Conservation (phyloP, 2,797 vertebrate genomes). For the Chromis chromis region DNA sequence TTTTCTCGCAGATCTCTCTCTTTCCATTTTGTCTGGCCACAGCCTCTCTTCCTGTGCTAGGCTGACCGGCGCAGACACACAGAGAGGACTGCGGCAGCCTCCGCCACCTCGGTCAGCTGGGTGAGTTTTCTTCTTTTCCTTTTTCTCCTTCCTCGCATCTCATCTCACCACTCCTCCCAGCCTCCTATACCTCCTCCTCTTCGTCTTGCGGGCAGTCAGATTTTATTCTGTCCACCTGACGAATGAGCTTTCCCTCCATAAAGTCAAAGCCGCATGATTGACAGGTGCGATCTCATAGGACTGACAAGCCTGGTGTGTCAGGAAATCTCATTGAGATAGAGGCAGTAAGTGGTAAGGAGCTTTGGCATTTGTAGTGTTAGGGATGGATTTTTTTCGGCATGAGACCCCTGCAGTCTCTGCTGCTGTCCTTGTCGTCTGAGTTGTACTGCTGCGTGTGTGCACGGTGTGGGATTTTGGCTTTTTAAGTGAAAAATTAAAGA, state of each 20-base stretch:
- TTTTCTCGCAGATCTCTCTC: conserved; percentile 48
- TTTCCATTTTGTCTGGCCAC: conserved; percentile 60
- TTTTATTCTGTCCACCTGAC: conserved; percentile 55
- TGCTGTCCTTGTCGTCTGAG: conserved; percentile 49
- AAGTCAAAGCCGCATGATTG: conserved; percentile 62
- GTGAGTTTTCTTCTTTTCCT: conserved; percentile 75
- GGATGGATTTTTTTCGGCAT: conserved; percentile 37
- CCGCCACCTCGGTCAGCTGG: conserved; percentile 66
- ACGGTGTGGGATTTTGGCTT: conserved; percentile 33
- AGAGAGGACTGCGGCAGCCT: conserved; percentile 79
- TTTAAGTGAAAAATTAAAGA: conserved; percentile 31
- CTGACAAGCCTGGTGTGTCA: conserved; percentile 45
- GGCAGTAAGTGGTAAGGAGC: conserved; percentile 43
- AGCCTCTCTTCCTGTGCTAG: conserved; percentile 63
- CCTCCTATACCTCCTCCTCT: conserved; percentile 41
- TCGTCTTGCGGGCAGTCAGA: conserved; percentile 46
- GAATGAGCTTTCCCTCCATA: conserved; percentile 55
- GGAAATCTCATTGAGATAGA: conserved; percentile 38
- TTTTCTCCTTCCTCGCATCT: conserved; percentile 60
- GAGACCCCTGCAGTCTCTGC: conserved; percentile 39
- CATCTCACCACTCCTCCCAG: conserved; percentile 40
- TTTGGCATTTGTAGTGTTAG: conserved; percentile 38
- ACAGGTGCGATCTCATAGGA: conserved; percentile 62
- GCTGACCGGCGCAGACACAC: conserved; percentile 63
- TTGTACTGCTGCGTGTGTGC: conserved; percentile 37